Evolutionary conservation across 92 coral and sea anemone genomes (phyloP), one percentile per base, ranked within the genome.

Genomic region (Bergia puertoricense): DNA sequence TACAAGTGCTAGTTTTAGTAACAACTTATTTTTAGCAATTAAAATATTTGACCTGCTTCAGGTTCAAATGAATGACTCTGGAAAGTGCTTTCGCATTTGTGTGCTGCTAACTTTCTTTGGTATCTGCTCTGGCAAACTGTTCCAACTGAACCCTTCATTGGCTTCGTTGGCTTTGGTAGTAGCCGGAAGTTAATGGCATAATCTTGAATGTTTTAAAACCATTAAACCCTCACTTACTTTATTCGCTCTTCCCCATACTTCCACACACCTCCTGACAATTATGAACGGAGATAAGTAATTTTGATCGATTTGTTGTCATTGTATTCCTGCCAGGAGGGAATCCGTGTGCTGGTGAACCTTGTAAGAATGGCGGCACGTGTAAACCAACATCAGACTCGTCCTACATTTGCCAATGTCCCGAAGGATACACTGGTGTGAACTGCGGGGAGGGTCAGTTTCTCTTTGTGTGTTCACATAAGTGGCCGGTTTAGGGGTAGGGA

Each of bases 361-460:
- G 99, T 88, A 91, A 90, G 81, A 97, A 97, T 80, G 98, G 97
- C 15, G 99, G 98, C 62, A 93, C 96, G 5, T 97, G 99, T 80
- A 73, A 62, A 74, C 43, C n/a, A 38, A 14, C 79, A 0, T 71
- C 62, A 37, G 66, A 41, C 18, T 67, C 51, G 1, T 81, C 86
- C 6, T 97, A 90, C 81, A 56, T 67, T 13, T 97, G 99, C 76
- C 56, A 43, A 54, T 97, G 99, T 43, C 81, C 96, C 8, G 86
- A 85, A 30, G 97, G 90, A 20, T 93, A 91, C 90, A 93, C 93
- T 5, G 99, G 99, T n/a, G 73, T 71, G 22, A 89, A 86, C 68
- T 97, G 99, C 46, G 98, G 94, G 76, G 62, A 57, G 86, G 85
- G 99, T 93, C 40, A 54, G 45, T 54, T 54, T 1, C 23, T 36